Evolutionary conservation across 2,797 vertebrate genomes (phyloP).

Genomic region (Dallia pectoralis): DNA sequence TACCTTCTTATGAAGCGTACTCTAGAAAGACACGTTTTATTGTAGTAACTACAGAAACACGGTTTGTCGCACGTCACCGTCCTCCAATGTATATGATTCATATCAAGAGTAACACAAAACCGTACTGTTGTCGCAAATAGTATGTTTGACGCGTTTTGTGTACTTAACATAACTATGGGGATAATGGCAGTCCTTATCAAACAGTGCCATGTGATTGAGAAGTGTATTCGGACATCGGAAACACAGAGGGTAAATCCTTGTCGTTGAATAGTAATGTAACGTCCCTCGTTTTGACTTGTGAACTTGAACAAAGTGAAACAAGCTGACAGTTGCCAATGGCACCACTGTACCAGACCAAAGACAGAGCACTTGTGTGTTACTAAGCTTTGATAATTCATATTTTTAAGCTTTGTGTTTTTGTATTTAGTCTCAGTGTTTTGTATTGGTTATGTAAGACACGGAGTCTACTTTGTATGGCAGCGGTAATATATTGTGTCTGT

Average conservation of each 20-base stretch:
- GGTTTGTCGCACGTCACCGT: conserved; percentile 18
- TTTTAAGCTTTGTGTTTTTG: conserved; percentile 50
- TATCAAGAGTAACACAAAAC: not conserved
- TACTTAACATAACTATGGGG: not conserved
- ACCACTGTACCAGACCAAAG: conserved; percentile 65
- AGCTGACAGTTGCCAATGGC: conserved; percentile 4
- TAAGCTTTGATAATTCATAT: conserved; percentile 71
- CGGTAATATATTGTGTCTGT: conserved; percentile 78
- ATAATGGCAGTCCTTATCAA: conserved; percentile 1
- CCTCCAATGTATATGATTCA: not conserved
- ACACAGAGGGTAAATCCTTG: not conserved
- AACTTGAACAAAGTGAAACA: not conserved
- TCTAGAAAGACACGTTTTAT: conserved; percentile 35
- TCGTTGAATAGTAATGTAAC: not conserved
- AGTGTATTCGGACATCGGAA: conserved; percentile 11
- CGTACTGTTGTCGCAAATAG: not conserved
- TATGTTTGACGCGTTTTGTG: not conserved
- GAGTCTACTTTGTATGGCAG: conserved; percentile 65
- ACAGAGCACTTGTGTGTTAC: conserved; percentile 69
- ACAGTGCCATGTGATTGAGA: conserved; percentile 6
- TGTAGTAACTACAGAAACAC: conserved; percentile 21
- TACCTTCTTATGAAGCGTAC: conserved; percentile 36
- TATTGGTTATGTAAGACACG: conserved; percentile 50
- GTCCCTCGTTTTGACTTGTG: not conserved
- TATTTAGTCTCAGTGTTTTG: conserved; percentile 46